A percentile compares a stretch with the other conserved stretches of the same genome.
Conservation (phyloP, 2,888 invertebrate species). For the Platerodrilus igneus region DNA sequence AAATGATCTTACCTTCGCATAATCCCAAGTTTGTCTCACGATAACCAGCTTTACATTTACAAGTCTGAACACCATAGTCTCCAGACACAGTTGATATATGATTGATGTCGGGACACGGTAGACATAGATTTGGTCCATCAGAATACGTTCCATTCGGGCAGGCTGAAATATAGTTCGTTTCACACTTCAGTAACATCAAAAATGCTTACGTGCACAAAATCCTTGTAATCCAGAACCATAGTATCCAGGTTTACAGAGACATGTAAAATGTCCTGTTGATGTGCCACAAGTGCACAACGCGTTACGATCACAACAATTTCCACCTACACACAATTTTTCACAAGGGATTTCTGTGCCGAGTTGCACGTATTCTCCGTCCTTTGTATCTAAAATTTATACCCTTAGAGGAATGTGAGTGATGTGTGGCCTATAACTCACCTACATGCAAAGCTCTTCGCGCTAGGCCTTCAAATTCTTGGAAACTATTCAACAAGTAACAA, state of each 20-base stretch:
- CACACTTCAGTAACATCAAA: background rate
- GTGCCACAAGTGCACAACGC: slow-evolving; percentile 64
- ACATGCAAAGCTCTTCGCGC: slow-evolving; percentile 63
- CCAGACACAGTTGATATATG: slow-evolving; percentile 58
- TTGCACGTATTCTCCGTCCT: slow-evolving; percentile 55
- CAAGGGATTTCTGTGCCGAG: slow-evolving; percentile 51
- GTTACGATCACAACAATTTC: slow-evolving; percentile 56
- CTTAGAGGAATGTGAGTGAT: no score
- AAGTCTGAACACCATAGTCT: slow-evolving; percentile 53
- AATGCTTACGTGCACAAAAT: slow-evolving; percentile 55
- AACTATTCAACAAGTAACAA: slow-evolving; percentile 63
- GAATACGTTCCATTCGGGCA: slow-evolving; percentile 64
- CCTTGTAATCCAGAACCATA: slow-evolving; percentile 60
- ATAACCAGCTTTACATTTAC: slow-evolving; percentile 61
- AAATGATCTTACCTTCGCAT: slow-evolving; percentile 56
- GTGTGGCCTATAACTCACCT: slow-evolving; percentile 54
- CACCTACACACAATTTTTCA: slow-evolving; percentile 50
- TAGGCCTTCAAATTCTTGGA: slow-evolving; percentile 64
- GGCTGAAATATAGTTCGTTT: slow-evolving; percentile 44
- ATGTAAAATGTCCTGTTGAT: slow-evolving; percentile 64
- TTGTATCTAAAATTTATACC: slow-evolving; percentile 57
- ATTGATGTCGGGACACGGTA: slow-evolving; percentile 60
- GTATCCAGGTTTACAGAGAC: slow-evolving; percentile 60
- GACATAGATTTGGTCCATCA: slow-evolving; percentile 50
- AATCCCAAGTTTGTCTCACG: slow-evolving; percentile 45